These are phyloP conservation scores for Phylloscopus trochilus DNA, from an alignment of 2,113 vertebrate species.

Conservation along the genomic window DNA sequence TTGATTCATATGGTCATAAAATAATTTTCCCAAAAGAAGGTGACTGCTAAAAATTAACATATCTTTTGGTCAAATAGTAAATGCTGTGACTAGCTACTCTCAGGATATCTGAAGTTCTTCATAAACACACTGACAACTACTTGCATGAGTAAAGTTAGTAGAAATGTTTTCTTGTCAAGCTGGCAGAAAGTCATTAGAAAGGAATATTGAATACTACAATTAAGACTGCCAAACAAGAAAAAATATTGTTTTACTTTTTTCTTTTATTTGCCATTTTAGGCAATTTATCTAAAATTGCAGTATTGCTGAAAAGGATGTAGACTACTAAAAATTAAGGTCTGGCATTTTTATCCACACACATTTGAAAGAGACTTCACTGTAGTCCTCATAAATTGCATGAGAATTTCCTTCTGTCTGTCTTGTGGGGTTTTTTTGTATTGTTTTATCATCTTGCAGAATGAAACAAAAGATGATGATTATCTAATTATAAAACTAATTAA, in stretches of 20 bases:
- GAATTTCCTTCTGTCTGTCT: background rate
- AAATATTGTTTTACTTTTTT: no score
- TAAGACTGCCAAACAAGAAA: background rate
- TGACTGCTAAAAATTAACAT: background rate
- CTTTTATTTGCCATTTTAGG: background rate
- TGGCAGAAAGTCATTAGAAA: background rate
- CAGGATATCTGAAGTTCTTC: background rate
- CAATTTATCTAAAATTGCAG: background rate
- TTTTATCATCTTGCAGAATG: background rate
- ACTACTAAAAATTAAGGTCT: background rate
- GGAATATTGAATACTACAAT: background rate
- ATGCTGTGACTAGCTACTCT: background rate
- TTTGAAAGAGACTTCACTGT: background rate
- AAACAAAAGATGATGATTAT: background rate
- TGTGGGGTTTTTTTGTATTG: background rate
- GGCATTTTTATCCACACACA: accelerated
- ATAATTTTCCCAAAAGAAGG: background rate
- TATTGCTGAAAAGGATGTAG: background rate
- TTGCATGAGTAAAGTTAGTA: background rate
- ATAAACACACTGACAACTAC: background rate
- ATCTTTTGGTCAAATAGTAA: background rate
- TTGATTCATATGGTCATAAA: background rate
- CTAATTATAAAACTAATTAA: conserved; percentile 28
- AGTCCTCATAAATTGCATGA: background rate
- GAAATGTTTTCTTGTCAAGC: background rate